Evolutionary conservation across 2,797 vertebrate genomes (phyloP).

Genomic region (Coreius guichenoti): DNA sequence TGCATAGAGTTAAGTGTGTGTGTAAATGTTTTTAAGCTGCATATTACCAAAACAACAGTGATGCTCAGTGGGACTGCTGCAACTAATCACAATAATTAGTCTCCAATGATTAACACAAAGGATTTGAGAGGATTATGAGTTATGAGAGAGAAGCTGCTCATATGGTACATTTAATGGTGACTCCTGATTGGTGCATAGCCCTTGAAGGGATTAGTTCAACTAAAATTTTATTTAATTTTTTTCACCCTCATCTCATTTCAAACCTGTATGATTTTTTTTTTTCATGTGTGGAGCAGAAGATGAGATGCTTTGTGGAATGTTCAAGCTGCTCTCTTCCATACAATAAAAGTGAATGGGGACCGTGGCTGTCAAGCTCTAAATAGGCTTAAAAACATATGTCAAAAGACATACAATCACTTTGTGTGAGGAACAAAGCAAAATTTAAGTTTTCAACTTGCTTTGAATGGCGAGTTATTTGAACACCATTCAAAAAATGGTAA

Average conservation of each 20-base stretch:
- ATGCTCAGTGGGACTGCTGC: neutral
- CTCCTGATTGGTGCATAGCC: neutral
- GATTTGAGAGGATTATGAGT: slow-evolving; percentile 1
- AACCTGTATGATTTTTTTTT: neutral
- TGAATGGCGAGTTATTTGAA: neutral
- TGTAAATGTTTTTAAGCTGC: slow-evolving; percentile 7
- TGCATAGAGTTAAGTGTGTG: neutral
- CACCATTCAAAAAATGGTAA: neutral
- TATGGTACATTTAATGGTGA: neutral
- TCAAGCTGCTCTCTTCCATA: neutral
- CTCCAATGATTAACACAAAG: slow-evolving; percentile 27
- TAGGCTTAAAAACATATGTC: neutral
- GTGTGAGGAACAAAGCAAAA: neutral
- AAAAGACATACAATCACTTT: neutral
- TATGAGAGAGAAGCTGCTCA: slow-evolving; percentile 7
- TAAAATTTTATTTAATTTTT: neutral
- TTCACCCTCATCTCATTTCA: neutral
- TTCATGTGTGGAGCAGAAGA: neutral
- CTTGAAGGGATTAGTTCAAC: neutral
- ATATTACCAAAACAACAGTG: slow-evolving; percentile 5
- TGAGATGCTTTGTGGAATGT: neutral
- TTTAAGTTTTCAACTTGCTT: neutral
- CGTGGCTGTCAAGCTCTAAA: neutral
- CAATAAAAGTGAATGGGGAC: neutral
- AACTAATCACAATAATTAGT: slow-evolving; percentile 41